These are phyloP conservation scores for Protomyctophum bolini DNA, from an alignment of 2,113 vertebrate species.

Conservation along the genomic window DNA sequence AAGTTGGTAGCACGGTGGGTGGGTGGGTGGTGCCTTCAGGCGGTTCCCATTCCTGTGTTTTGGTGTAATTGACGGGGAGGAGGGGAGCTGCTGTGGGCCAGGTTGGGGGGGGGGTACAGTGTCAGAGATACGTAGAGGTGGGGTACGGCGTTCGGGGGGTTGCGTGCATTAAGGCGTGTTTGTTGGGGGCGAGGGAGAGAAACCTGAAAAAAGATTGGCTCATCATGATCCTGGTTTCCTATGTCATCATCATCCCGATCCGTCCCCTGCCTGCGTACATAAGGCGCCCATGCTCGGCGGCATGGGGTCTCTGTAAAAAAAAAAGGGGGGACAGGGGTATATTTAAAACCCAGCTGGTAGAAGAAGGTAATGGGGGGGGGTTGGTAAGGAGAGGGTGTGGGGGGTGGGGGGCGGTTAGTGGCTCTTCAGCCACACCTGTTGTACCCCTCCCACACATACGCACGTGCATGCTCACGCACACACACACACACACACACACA, in stretches of 20 bases:
- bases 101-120: background rate
- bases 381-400: background rate
- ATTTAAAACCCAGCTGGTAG: conserved; percentile 49
- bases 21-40: too few species aligned
- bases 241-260: conserved; percentile 40
- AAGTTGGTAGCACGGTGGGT: too few species aligned
- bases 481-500: too few species aligned
- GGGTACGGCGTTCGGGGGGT: background rate
- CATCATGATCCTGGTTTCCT: conserved; percentile 6
- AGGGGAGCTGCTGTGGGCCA: background rate
- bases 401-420: background rate
- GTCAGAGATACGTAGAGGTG: background rate
- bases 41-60: background rate
- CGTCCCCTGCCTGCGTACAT: background rate
- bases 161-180: background rate
- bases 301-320: conserved; percentile 25
- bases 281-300: conserved; percentile 42
- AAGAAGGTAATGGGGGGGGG: background rate
- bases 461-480: too few species aligned
- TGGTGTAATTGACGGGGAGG: background rate
- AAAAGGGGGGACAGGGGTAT: background rate
- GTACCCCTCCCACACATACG: background rate
- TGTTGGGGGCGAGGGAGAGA: background rate
- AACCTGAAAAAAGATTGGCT: background rate
- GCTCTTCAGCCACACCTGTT: conserved; percentile 56